Evolutionary conservation across 1,140 invertebrate species (phyloP).

Genomic region (Apis cerana): DNA sequence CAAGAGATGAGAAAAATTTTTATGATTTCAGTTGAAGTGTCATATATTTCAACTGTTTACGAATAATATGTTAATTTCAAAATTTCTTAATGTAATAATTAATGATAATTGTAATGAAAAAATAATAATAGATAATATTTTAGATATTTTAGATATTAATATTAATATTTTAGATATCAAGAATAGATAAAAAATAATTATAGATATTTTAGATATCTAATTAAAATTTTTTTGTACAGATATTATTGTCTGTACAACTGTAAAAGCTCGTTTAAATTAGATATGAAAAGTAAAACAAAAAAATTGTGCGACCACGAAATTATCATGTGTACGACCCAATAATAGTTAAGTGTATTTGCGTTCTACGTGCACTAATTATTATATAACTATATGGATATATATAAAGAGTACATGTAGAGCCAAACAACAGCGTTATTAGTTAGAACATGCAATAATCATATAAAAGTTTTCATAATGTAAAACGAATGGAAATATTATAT

Average conservation of each 20-base stretch:
- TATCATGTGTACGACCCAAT: neutral
- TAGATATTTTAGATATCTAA: too few relatives aligned
- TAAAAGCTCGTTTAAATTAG: neutral
- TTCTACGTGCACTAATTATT: slow-evolving; percentile 39
- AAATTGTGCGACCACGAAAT: slow-evolving; percentile 4
- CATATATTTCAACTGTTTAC: neutral
- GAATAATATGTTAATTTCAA: neutral
- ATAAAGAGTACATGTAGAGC: slow-evolving; percentile 50
- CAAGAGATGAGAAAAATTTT: neutral
- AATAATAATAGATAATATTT: neutral
- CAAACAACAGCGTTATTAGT: slow-evolving; percentile 56
- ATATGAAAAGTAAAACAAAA: neutral
- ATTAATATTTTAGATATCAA: neutral
- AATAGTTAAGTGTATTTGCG: slow-evolving; percentile 2
- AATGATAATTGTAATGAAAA: neutral
- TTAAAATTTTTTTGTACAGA: neutral
- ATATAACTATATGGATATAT: slow-evolving; percentile 6
- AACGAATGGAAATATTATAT: slow-evolving; percentile 62
- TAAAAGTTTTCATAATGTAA: slow-evolving; percentile 65
- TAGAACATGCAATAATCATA: slow-evolving; percentile 68
- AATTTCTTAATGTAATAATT: neutral
- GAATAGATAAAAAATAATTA: too few relatives aligned
- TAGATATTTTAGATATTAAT: neutral
- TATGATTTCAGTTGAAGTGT: slow-evolving; percentile 14
- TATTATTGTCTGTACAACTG: neutral